These are phyloP conservation scores for Platichthys stellatus DNA, from an alignment of 2,113 vertebrate species.

Conservation along the genomic window DNA sequence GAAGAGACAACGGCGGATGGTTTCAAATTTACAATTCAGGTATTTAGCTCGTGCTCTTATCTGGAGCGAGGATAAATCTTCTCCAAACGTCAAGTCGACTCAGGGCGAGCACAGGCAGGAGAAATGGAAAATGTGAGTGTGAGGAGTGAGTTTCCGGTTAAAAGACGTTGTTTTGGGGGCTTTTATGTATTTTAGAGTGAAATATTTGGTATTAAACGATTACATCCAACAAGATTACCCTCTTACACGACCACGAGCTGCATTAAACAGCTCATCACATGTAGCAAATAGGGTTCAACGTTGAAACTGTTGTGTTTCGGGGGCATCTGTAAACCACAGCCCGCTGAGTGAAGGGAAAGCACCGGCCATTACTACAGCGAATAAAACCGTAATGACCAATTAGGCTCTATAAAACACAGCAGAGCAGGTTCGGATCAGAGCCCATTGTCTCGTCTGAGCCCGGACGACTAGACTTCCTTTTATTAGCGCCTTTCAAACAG, in stretches of 20 bases:
- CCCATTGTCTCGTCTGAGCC: slow-evolving; percentile 46
- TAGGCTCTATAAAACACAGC: slow-evolving; percentile 61
- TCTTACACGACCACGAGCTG: slow-evolving; percentile 19
- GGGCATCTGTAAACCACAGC: slow-evolving; percentile 38
- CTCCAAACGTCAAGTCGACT: not conserved
- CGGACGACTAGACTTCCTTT: slow-evolving; percentile 57
- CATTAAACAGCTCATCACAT: slow-evolving; percentile 38
- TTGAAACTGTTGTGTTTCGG: slow-evolving; percentile 29
- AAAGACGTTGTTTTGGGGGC: not conserved
- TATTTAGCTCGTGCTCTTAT: slow-evolving; percentile 1
- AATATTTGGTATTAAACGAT: slow-evolving; percentile 2
- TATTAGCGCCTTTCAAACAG: slow-evolving; percentile 60
- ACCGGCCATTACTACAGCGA: slow-evolving; percentile 51
- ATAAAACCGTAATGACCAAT: slow-evolving; percentile 68
- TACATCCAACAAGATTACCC: not conserved
- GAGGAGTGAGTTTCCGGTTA: not conserved
- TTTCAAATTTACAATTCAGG: slow-evolving; percentile 2
- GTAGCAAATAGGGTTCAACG: slow-evolving; percentile 32
- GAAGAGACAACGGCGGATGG: slow-evolving; percentile 1
- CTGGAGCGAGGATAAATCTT: not conserved
- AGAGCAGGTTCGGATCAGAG: slow-evolving; percentile 42
- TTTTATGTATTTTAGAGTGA: not conserved
- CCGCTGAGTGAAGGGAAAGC: slow-evolving; percentile 23
- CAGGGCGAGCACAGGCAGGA: slow-evolving; percentile 14
- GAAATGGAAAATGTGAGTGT: not conserved